Base-by-base conservation (phyloP, 1,140 invertebrate genomes). In the Nylanderia fulva region DNA sequence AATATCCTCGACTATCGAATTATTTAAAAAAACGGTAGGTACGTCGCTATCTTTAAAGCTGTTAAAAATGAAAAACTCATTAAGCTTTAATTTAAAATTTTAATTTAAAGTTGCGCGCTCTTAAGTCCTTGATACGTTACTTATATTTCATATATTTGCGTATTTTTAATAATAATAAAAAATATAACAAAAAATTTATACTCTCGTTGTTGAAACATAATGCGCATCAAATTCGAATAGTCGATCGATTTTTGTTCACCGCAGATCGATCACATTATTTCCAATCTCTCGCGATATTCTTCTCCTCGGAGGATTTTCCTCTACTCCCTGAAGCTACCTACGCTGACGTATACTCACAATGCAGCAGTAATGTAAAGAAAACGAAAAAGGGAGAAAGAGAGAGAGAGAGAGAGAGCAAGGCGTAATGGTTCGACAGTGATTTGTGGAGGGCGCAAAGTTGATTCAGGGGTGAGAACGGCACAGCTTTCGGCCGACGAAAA, bases 391-490 rank as follows among this genome's bases (percentile, higher is more conserved):
- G 33, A 5, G 63, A 29, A 6, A 8, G 56, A 13, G 54, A 52
- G 36, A 64, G 48, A 54, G 86, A 82, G 52, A 80, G 74, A 36
- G 71, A 68, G 88, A 85, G 77, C 60, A 36, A 29, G 71, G 60
- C 48, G 48, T 88, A 89, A 90, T 87, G 68, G 89, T 75, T 89
- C 75, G 77, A 75, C 83, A 83, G 88, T 90, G 89, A 90, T 90
- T 90, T 90, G 89, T 90, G 89, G 88, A 77, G 88, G 89, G 86
- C 60, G 88, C 83, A 90, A 90, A 89, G 89, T 90, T 90, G 89
- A 90, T 90, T 90, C 92, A 91, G 91, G 90, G 91, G 90, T 89
- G 91, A 91, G 91, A 90, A 92, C 84, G 91, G 84, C 82, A 90
- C 87, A 89, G 86, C 90, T 92, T 87, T 91, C 90, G 90, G 79